These are phyloP conservation scores for Dendrolimus kikuchii DNA, from an alignment of 1,140 invertebrate species.

Conservation along the genomic window DNA sequence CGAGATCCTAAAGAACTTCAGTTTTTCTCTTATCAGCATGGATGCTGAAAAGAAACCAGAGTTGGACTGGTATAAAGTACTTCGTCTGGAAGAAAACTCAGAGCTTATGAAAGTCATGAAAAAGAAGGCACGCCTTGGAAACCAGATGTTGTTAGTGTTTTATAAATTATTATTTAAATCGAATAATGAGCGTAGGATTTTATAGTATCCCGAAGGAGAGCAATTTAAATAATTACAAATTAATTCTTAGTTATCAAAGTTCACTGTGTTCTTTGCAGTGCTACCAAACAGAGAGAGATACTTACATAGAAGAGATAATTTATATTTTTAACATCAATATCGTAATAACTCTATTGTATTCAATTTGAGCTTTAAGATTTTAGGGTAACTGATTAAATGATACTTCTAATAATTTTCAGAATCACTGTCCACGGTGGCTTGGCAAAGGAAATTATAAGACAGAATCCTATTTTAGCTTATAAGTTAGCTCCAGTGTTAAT, in stretches of 20 bases:
- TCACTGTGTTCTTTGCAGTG: too few relatives aligned
- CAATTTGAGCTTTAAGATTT: too few relatives aligned
- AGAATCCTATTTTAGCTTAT: conserved; percentile 53
- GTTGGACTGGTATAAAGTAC: conserved; percentile 42
- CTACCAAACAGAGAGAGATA: too few relatives aligned
- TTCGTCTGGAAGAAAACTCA: conserved; percentile 37
- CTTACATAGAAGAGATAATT: too few relatives aligned
- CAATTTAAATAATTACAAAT: too few relatives aligned
- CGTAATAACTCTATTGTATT: too few relatives aligned
- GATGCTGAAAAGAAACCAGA: conserved; percentile 19
- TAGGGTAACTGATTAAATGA: too few relatives aligned
- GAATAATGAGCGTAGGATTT: too few relatives aligned
- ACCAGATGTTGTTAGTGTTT: conserved; percentile 57
- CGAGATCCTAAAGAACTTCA: conserved; percentile 46
- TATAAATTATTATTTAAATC: too few relatives aligned
- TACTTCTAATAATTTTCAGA: conserved; percentile 27
- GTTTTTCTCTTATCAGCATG: conserved; percentile 21
- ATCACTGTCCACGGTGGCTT: conserved; percentile 62
- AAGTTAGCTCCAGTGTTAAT: conserved; percentile 52
- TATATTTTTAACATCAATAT: too few relatives aligned
- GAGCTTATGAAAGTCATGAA: conserved; percentile 40
- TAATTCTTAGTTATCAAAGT: too few relatives aligned
- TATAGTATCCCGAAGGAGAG: too few relatives aligned
- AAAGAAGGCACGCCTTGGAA: conserved; percentile 36
- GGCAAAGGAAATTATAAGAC: conserved; percentile 60